Base-by-base conservation (phyloP, 2,797 vertebrate species). In the Lacerta viridis region DNA sequence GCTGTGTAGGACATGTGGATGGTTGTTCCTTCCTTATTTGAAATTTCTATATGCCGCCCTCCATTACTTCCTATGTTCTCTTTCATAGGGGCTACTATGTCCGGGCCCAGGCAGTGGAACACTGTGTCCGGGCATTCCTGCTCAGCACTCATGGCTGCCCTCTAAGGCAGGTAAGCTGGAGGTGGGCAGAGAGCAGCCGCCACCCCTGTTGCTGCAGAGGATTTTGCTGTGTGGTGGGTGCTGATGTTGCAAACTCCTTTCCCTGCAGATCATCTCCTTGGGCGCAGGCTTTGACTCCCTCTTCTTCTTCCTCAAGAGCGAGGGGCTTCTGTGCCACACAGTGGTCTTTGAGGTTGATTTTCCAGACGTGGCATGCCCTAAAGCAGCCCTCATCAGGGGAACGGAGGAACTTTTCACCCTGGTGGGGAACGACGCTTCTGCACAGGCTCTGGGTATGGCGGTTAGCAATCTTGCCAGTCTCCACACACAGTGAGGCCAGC, bases 211-310 rank as follows among this genome's bases (percentile, higher is more conserved):
- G 59, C 59, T 61, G 59, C 18, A 0, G 59, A 61, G 59, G 59
- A 6, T 61, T 61, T 61, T 11, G 97, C 1, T 97, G 97, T 0
- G 96, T 97, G 61, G 97, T 97, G 89, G 98, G 97, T 95, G 96
- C 97, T 97, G 97, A 13, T 84, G 72, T n/a, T 33, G 29, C 29
- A 13, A 61, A 33, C 59, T 0, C 27, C 90, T 88, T 5, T n/a
- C 10, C 7, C 23, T 90, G 1, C 96, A 97, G 95, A 88, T 97
- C 2, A 0, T 97, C 2, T 97, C 95, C 0, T 50, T 99, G 43
- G 99, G 98, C 0, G 98, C 99, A 0, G 98, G 98, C 0, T 98
- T 98, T 1, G 99, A 99, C 94, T 98, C 99, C 0, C 90, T 98
- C 23, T 99, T 97, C 92, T 99, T 99, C 79, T 97, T 97, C 50